Base-by-base conservation (phyloP, 2,888 invertebrate species). In the Patella depressa region DNA sequence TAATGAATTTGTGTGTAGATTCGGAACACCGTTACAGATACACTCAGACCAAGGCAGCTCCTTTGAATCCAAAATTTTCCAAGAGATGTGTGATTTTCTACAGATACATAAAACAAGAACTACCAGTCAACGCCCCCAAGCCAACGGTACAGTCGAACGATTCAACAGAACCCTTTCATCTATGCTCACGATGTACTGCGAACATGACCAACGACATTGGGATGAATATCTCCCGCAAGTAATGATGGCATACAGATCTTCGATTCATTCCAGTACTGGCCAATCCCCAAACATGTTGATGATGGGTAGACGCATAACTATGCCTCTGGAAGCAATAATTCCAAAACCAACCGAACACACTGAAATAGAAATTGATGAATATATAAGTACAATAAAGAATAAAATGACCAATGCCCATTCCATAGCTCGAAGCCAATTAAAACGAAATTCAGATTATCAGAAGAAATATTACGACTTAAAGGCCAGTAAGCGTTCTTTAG, bases 211-310 rank as follows among this genome's bases (percentile, higher is more conserved):
- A 71, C 73, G 59, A 7, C 12, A 77, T 14, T 82, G 77, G 81
- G 81, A 83, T 55, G 45, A 15, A 9, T 78, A 78, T 53, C 76
- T 82, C 2, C 81, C 76, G 3, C 79, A 82, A 17, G 73, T 82
- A 3, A 74, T 80, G 76, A 82, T 83, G 79, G 80, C 80, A 15
- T 83, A 83, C 59, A 54, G 79, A 69, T 77, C 81, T 3, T 78
- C 78, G 5, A 59, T 70, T 2, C 80, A 83, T 54, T 29, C 70
- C 11, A 76, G 55, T n/a, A 78, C 79, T n/a, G 73, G 78, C 34
- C 70, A 75, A 29, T 76, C 72, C n/a, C 81, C 79, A 57, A 83
- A 83, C 19, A 81, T 75, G 72, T 77, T 83, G 78, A 55, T 80
- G 34, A 70, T 81, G n/a, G 81, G 80, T 3, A 24, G 74, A 7